phyloP scores from a whole-genome alignment of 2,888 invertebrate species.

The Temnothorax unifasciatus region DNA sequence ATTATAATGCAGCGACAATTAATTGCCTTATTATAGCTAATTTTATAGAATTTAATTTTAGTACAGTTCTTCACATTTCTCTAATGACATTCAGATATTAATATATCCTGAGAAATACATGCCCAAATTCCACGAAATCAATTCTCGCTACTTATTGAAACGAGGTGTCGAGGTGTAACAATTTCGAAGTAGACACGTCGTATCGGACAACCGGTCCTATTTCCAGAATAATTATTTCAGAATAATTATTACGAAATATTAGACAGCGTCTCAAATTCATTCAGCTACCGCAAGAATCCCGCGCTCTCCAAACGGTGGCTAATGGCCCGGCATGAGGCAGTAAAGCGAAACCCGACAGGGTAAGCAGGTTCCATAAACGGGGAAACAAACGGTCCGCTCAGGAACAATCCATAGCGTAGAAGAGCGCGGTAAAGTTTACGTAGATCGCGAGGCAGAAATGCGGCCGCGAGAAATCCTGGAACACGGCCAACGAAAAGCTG shows the following conservation, averaged over 20 bases:
- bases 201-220: slow-evolving; percentile 1
- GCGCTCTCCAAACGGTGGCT: slow-evolving; percentile 42
- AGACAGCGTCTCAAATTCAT: slow-evolving; percentile 50
- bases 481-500: slow-evolving; percentile 13
- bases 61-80: not conserved
- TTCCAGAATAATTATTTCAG: slow-evolving; percentile 50
- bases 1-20: not conserved
- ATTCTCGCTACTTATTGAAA: slow-evolving; percentile 18
- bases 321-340: slow-evolving; percentile 44
- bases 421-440: slow-evolving; percentile 29
- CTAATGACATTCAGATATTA: not conserved
- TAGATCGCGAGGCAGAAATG: slow-evolving; percentile 34
- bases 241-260: slow-evolving; percentile 55
- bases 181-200: slow-evolving; percentile 18
- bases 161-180: not conserved
- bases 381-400: slow-evolving; percentile 45
- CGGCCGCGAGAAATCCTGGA: slow-evolving; percentile 42
- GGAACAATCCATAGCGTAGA: slow-evolving; percentile 41
- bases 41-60: not conserved
- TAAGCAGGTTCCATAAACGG: slow-evolving; percentile 53
- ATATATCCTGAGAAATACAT: not conserved
- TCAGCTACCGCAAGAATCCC: slow-evolving; percentile 33
- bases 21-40: not conserved
- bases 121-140: not conserved
- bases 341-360: slow-evolving; percentile 49